Evolutionary conservation across 1,140 invertebrate genomes (phyloP), one percentile per base, ranked within the genome.

Genomic region (Pseudomyrmex concolor): DNA sequence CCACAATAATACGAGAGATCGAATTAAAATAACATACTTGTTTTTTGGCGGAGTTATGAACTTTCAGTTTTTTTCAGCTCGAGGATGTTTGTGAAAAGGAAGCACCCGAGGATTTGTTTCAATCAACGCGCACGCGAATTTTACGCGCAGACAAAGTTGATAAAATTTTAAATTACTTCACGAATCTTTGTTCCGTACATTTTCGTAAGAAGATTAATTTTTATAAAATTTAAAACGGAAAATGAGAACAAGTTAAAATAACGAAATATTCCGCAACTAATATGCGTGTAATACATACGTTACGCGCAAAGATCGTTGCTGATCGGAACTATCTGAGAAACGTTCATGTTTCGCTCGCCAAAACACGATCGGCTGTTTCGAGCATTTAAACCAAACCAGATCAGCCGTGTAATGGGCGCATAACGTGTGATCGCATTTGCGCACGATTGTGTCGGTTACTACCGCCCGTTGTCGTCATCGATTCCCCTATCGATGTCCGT

Each of bases 371-470:
- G 72, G 72, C 59, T 64, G 73, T 76, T 76, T 64, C 73, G 73
- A 64, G 60, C 54, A 76, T 76, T 76, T 64, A 76, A 76, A 48
- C 34, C 73, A 54, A 76, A 48, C 34, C 73, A 54, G 48, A 76
- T 76, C 60, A 64, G 60, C 45, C 60, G 60, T 64, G 17, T 64
- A 76, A 76, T 64, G 59, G 60, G 17, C 57, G 15, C 43, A 17
- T 73, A 73, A 76, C 73, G 60, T 74, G 72, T 51, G 72, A 74
- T 74, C 59, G 59, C 59, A 74, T 74, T 74, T 63, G 72, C 72
- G 57, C 57, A n/a, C 59, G 72, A 63, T 51, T 63, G 72, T 63
- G 59, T 63, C 25, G 59, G 15, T 74, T 74, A 51, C 45, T 43
- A n/a, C 15, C 19, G 19, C 19, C 19, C 54, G 34, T 34, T 4